Evolutionary conservation across 2,888 invertebrate species (phyloP), one percentile per base, ranked within the genome.

Genomic region (Trachelus iudaicus): DNA sequence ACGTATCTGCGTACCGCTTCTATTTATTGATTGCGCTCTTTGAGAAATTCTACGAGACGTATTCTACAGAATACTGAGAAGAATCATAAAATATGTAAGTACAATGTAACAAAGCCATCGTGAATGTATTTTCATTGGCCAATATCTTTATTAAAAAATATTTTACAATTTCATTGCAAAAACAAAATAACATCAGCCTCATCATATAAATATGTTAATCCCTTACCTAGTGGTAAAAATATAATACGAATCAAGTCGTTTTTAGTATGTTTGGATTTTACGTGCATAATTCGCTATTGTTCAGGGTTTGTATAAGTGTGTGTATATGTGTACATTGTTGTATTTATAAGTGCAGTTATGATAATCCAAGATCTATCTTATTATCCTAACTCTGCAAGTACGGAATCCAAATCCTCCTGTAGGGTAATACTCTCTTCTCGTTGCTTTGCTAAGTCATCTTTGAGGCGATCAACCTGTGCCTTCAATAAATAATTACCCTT

Each of bases 401-500:
- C 95, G 6, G 97, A 96, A 91, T 97, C 97, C 80, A 98, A 92
- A 91, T 98, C 97, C 87, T 96, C 95, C 92, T 97, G 96, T 74
- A 97, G 92, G 71, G 94, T 93, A 74, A 94, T 93, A 11, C 97
- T 96, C 91, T 96, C 94, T 86, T 97, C 97, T 85, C 96, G 95
- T 85, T 97, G 96, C 88, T 96, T 96, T 77, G 95, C 94, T 73
- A 97, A 94, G 89, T 97, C 97, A 89, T 97, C 97, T 90, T 97
- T 96, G 79, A 97, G 92, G 87, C 97, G 93, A 91, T 97, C 97
- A 0, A 97, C 96, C 89, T 97, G 97, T 0, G 97, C 96, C 92
- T 97, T 96, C 15, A 97, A 93, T 84, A 97, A 93, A 81, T 97
- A 96, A 88, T 97, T 98, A 83, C 97, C 97, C 89, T 98, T 98